These are phyloP conservation scores for Equus przewalskii DNA, from an alignment of 2,113 vertebrate genomes.

Conservation along the genomic window DNA sequence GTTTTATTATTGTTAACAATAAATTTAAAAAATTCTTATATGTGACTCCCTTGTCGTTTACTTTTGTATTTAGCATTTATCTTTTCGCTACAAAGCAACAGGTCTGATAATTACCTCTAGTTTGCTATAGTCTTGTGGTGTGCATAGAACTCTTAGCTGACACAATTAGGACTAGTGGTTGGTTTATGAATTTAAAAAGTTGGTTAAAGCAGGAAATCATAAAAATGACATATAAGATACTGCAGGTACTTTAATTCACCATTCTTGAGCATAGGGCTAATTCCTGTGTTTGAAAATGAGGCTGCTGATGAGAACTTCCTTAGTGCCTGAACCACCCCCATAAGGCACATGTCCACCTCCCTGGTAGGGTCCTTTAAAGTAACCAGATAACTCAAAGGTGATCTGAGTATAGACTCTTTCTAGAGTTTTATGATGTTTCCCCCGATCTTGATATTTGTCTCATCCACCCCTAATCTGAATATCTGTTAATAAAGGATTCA, in stretches of 20 bases:
- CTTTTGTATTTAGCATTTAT: background rate
- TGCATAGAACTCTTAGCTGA: background rate
- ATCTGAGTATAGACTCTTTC: background rate
- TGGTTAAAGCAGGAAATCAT: background rate
- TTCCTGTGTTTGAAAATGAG: background rate
- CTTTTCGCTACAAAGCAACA: background rate
- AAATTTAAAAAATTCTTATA: background rate
- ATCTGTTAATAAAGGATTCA: background rate
- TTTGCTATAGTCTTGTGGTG: background rate
- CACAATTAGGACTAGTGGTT: background rate
- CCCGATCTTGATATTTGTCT: background rate
- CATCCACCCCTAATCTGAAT: background rate
- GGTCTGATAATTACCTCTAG: background rate
- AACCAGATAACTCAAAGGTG: background rate
- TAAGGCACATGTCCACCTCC: background rate
- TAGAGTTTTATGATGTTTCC: background rate
- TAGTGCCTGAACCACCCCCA: background rate
- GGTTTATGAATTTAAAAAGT: slow-evolving; percentile 1
- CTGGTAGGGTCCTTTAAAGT: background rate
- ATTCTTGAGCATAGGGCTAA: background rate
- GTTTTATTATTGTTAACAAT: background rate
- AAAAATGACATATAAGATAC: background rate
- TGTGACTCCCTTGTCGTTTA: background rate
- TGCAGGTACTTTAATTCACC: background rate
- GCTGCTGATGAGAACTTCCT: background rate